Conservation (phyloP, 1,140 invertebrate species). For the Nasonia giraulti region DNA sequence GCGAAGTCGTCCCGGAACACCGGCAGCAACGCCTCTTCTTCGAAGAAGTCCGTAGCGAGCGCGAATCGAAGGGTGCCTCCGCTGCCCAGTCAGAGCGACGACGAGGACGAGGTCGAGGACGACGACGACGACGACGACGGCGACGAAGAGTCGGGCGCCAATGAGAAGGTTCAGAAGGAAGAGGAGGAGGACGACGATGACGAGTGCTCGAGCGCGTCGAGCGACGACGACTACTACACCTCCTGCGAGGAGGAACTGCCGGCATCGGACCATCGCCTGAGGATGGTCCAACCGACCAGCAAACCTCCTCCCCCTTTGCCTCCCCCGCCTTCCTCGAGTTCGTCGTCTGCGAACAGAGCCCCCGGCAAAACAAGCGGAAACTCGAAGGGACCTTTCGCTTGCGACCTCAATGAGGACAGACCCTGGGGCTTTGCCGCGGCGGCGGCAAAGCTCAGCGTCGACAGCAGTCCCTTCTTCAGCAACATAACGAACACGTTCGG, state of each 20-base stretch:
- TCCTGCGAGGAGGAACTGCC: constrained; percentile 2
- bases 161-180: constrained; percentile 61
- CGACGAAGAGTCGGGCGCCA: constrained; percentile 66
- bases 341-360: constrained; percentile 58
- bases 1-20: constrained; percentile 1
- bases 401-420: constrained; percentile 73
- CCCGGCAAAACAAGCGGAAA: constrained; percentile 59
- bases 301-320: constrained; percentile 9
- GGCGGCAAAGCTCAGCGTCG: constrained; percentile 71
- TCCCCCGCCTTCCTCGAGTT: neutral
- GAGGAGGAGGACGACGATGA: constrained; percentile 53
- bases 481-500: constrained; percentile 67
- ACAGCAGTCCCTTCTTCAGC: constrained; percentile 67
- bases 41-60: constrained; percentile 37
- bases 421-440: constrained; percentile 88
- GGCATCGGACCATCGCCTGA: neutral
- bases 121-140: constrained; percentile 45
- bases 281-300: neutral
- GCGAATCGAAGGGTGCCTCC: constrained; percentile 44
- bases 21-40: constrained; percentile 51
- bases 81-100: constrained; percentile 54
- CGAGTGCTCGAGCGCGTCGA: constrained; percentile 71
- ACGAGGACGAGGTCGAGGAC: constrained; percentile 59
- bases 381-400: constrained; percentile 69
- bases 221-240: constrained; percentile 38